Percentiles rank a stretch among this genome's conserved stretches.
phyloP scores from a whole-genome alignment of 2,888 invertebrate genomes.

The Venusia cambrica region DNA sequence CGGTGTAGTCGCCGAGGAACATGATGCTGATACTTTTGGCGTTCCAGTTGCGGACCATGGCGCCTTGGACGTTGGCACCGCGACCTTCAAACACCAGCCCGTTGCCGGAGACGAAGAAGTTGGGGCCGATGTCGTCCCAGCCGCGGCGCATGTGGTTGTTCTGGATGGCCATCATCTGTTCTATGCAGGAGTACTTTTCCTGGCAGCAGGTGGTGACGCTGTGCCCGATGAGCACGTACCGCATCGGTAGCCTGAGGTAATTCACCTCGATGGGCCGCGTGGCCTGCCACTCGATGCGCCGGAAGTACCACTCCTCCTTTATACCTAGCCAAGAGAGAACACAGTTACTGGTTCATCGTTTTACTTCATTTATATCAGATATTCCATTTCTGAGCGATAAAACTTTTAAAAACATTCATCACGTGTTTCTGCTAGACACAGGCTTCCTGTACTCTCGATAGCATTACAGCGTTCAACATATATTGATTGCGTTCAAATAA shows the following conservation, averaged over 20 bases:
- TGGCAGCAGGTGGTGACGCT: slow-evolving; percentile 48
- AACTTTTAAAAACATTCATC: no score
- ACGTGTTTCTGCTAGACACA: no score
- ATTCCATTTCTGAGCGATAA: no score
- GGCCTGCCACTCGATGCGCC: slow-evolving; percentile 66
- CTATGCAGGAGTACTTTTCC: slow-evolving; percentile 48
- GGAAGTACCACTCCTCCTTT: slow-evolving; percentile 63
- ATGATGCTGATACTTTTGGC: slow-evolving; percentile 50
- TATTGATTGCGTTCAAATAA: no score
- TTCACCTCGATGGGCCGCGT: slow-evolving; percentile 45
- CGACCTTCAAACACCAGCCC: slow-evolving; percentile 64
- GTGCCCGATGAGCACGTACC: slow-evolving; percentile 57
- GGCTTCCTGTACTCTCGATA: no score
- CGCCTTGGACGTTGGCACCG: slow-evolving; percentile 57
- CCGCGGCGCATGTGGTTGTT: slow-evolving; percentile 44
- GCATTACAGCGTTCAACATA: no score
- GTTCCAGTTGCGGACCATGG: slow-evolving; percentile 54
- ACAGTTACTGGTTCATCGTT: no score
- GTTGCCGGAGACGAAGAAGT: slow-evolving; percentile 59
- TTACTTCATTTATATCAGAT: no score
- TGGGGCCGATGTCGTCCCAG: slow-evolving; percentile 59
- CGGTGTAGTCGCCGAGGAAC: slow-evolving; percentile 61
- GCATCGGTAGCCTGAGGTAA: slow-evolving; percentile 48
- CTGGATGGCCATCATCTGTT: slow-evolving; percentile 48
- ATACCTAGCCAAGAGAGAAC: slow-evolving; percentile 56